These are phyloP conservation scores for Orchesella cincta DNA, from an alignment of 1,140 invertebrate species.

Conservation along the genomic window DNA sequence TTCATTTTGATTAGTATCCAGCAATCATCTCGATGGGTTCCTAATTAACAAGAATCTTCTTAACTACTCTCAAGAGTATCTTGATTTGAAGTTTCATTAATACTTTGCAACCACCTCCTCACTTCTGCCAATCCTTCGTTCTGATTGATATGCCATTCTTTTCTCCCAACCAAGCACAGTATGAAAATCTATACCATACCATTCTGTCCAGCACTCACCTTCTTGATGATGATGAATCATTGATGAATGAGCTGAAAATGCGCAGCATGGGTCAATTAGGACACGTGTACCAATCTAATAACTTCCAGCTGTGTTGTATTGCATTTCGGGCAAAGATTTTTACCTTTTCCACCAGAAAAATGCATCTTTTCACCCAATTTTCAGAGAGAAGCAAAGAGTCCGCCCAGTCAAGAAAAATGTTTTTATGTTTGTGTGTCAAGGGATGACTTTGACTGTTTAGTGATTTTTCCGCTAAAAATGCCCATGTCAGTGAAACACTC, in stretches of 20 bases:
- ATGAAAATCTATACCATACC: too few species aligned
- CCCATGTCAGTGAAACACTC: background rate
- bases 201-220: too few species aligned
- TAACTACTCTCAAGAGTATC: background rate
- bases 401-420: slow-evolving; percentile 14
- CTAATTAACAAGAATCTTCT: too few species aligned
- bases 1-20: too few species aligned
- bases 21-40: too few species aligned
- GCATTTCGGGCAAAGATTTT: background rate
- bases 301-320: slow-evolving; percentile 1
- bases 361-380: slow-evolving; percentile 1
- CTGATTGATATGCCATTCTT: too few species aligned
- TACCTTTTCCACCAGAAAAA: slow-evolving; percentile 1
- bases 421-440: background rate
- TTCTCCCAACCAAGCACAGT: too few species aligned
- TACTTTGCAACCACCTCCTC: background rate
- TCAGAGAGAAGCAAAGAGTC: slow-evolving; percentile 11
- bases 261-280: slow-evolving; percentile 20
- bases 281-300: slow-evolving; percentile 27
- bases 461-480: background rate
- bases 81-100: background rate
- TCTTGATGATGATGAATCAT: slow-evolving; percentile 6
- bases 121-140: slow-evolving; percentile 3
- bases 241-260: slow-evolving; percentile 7
- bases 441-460: background rate